Evolutionary conservation across 2,888 invertebrate genomes (phyloP).

Genomic region (Eurois occulta): DNA sequence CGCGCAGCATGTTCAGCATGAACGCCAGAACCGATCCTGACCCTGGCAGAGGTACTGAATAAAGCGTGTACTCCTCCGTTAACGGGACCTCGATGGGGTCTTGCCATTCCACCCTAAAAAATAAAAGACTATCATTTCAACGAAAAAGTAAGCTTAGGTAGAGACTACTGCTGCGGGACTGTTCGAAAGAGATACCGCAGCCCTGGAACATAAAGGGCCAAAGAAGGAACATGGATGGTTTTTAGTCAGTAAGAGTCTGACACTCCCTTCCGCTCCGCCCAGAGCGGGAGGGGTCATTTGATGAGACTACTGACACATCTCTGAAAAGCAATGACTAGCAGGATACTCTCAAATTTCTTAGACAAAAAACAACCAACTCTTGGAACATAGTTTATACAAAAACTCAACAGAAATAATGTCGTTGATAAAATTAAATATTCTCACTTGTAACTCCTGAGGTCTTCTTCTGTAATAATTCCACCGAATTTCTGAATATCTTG

Average conservation of each 20-base stretch:
- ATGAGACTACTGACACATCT: neutral
- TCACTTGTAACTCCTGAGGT: constrained; percentile 93
- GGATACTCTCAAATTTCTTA: neutral
- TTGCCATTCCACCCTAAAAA: constrained; percentile 91
- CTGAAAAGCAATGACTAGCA: neutral
- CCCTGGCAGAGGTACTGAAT: constrained; percentile 95
- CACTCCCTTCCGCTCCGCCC: no score
- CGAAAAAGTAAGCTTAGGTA: neutral
- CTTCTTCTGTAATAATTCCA: constrained; percentile 94
- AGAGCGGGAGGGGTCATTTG: no score
- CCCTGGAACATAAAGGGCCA: no score
- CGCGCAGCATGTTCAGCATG: constrained; percentile 94
- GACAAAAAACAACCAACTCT: neutral
- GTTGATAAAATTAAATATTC: neutral
- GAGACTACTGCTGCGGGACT: no score
- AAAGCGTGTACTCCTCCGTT: constrained; percentile 92
- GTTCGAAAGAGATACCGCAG: no score
- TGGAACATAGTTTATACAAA: neutral
- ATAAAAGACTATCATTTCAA: constrained; percentile 1
- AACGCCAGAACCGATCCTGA: constrained; percentile 95
- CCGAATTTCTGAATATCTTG: constrained; percentile 92
- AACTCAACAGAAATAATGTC: neutral
- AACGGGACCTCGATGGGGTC: constrained; percentile 91
- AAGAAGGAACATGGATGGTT: no score
- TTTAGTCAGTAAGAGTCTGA: no score